Conservation (phyloP, 2,888 invertebrate species). For the Polymixis flavicincta region DNA sequence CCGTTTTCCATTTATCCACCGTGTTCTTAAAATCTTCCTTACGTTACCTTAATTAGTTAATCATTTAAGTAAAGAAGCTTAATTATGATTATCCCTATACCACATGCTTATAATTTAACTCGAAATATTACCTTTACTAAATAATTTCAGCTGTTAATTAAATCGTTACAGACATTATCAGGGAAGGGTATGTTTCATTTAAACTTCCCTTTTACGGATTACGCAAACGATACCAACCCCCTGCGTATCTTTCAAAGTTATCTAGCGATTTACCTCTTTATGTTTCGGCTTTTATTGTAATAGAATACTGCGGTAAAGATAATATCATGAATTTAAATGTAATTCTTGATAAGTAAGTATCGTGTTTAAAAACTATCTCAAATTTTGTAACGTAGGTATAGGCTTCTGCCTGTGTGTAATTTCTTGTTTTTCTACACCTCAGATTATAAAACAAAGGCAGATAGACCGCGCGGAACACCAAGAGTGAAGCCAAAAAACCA, state of each 20-base stretch:
- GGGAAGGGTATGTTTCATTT: conserved; percentile 15
- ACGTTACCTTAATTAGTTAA: conserved; percentile 10
- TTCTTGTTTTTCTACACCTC: background rate
- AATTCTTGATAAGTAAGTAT: background rate
- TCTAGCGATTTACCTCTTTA: background rate
- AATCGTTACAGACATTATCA: conserved; percentile 23
- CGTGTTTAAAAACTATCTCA: background rate
- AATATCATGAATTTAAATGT: background rate
- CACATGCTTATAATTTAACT: conserved; percentile 14
- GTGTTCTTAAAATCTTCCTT: background rate
- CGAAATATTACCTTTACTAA: conserved; percentile 18
- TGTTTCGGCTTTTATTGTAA: conserved; percentile 4
- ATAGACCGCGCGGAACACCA: too few species aligned
- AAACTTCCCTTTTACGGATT: conserved; percentile 20
- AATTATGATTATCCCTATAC: conserved; percentile 22
- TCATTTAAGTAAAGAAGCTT: background rate
- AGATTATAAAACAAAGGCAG: too few species aligned
- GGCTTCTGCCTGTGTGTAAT: too few species aligned
- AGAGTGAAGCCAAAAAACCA: too few species aligned
- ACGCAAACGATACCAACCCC: background rate
- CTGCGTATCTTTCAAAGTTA: conserved; percentile 16
- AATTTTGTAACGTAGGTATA: too few species aligned
- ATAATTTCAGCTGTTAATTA: conserved; percentile 40
- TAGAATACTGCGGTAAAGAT: background rate
- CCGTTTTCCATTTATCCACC: background rate